phyloP scores from a whole-genome alignment of 2,113 vertebrate genomes.

The Chlamydotis undulata region DNA sequence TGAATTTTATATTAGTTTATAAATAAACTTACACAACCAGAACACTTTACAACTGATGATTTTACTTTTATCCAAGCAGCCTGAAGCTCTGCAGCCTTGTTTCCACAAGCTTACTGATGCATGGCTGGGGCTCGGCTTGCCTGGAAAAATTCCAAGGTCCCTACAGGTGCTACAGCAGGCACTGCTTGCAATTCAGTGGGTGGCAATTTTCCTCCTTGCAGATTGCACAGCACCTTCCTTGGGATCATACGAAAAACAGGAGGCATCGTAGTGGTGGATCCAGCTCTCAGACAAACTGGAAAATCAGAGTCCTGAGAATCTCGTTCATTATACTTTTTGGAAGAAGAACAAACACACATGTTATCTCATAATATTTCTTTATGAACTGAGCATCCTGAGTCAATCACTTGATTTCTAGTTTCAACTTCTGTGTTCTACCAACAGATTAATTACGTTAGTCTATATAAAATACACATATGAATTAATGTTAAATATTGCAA shows the following conservation, averaged over 20 bases:
- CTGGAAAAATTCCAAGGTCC: not conserved
- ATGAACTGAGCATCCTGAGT: not conserved
- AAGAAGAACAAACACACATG: not conserved
- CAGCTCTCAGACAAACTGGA: not conserved
- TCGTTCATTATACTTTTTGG: not conserved
- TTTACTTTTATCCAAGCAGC: not conserved
- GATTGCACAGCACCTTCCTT: not conserved
- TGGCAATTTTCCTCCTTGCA: not conserved
- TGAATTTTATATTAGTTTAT: not conserved
- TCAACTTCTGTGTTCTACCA: not conserved
- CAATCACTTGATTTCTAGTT: not conserved
- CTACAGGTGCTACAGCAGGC: not conserved
- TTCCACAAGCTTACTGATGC: not conserved
- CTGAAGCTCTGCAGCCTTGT: not conserved
- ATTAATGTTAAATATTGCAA: not conserved
- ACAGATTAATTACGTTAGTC: not conserved
- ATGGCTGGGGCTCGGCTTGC: not conserved
- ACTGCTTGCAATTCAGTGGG: not conserved
- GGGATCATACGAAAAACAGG: not conserved
- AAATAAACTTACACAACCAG: not conserved
- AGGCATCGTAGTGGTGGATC: not conserved
- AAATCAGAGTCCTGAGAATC: not conserved
- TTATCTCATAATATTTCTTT: not conserved
- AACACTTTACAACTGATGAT: not conserved
- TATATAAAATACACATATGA: not conserved